Base-by-base conservation (phyloP, 2,797 vertebrate genomes). In the Myripristis murdjan region DNA sequence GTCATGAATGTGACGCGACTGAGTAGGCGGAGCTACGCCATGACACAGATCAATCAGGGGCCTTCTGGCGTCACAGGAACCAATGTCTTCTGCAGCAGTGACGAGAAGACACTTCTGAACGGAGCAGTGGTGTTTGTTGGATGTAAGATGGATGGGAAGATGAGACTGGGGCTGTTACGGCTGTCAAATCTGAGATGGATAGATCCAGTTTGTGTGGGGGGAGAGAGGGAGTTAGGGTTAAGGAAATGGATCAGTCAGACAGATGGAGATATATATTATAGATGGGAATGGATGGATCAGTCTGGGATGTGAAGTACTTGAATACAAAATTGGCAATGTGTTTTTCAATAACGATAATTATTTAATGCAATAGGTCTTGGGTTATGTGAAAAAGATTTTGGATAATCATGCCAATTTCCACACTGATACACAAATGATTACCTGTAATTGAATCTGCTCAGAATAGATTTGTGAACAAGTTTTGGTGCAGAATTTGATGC, bases 111-210 rank as follows among this genome's bases (percentile, higher is more conserved):
- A 0, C 0, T 10, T 0, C 0, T 88, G 7, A 0, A 0, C 0
- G 94, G 94, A 53, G 0, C 93, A 0, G 90, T 92, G 44, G 35
- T 95, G 22, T 95, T 95, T 84, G 87, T 94, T 54, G 94, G 93
- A 87, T 93, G 95, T 95, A 89, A 95, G 95, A 56, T 15, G 0
- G 60, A 39, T 63, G 10, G 15, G 14, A 5, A 7, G 14, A 16
- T 64, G n/a, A 24, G 22, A 26, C 3, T 43, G 41, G 41, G n/a
- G 41, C 41, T 43, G 41, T 43, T 14, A 43, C 5, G 16, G 41
- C 16, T 43, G 41, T 16, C 41, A 1, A 16, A 15, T 51, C 49
- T 33, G 22, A 70, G 24, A 68, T 37, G 41, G 39, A 46, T 55
- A 11, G 35, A 37, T 37, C 9, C 9, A 10, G 35, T 10, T 37